A percentile compares a stretch with the other conserved stretches of the same genome.
phyloP scores from a whole-genome alignment of 2,888 invertebrate genomes.

The Polyploca ridens region DNA sequence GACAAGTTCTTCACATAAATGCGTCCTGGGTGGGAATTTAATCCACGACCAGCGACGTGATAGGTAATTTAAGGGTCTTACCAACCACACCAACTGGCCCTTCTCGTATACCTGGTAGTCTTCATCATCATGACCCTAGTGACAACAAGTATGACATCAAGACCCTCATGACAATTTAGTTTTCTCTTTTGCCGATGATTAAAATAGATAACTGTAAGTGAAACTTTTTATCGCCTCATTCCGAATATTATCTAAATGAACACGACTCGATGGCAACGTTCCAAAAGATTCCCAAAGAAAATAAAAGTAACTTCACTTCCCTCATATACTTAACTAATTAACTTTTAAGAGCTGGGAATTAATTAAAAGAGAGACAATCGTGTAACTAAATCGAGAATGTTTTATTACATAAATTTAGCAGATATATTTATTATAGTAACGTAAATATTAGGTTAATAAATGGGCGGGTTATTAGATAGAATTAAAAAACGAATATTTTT shows the following conservation, averaged over 20 bases:
- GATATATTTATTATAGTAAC: too few relatives aligned
- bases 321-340: constrained; percentile 5
- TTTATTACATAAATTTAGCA: neutral
- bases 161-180: neutral
- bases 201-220: constrained; percentile 1
- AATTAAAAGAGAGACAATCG: neutral
- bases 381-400: neutral
- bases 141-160: too few relatives aligned
- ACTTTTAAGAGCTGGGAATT: neutral
- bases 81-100: too few relatives aligned
- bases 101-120: too few relatives aligned
- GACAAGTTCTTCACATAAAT: too few relatives aligned
- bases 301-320: neutral
- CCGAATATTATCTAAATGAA: constrained; percentile 6
- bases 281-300: constrained; percentile 6
- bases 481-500: too few relatives aligned
- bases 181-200: neutral
- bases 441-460: too few relatives aligned
- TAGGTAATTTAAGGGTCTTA: too few relatives aligned
- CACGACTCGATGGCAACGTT: neutral
- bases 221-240: neutral
- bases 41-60: too few relatives aligned
- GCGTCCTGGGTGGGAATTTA: too few relatives aligned
- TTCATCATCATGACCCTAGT: neutral
- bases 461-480: too few relatives aligned